These are phyloP conservation scores for Chloropsis cyanopogon DNA, from an alignment of 2,113 vertebrate species.

Conservation along the genomic window DNA sequence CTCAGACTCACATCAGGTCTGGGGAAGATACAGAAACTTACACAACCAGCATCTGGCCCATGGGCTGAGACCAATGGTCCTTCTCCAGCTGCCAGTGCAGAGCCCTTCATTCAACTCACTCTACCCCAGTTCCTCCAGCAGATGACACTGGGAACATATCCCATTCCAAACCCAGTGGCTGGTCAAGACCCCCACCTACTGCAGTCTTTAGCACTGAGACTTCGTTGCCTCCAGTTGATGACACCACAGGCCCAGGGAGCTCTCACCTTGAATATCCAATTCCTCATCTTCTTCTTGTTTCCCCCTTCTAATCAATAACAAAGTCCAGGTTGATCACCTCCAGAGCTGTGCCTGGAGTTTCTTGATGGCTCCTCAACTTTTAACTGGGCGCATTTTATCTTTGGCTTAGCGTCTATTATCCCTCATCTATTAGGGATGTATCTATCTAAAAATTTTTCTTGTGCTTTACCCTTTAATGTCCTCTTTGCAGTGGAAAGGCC, in stretches of 20 bases:
- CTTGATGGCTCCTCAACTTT: not conserved
- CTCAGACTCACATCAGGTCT: rapidly evolving
- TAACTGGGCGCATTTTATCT: not conserved
- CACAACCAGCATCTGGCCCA: rapidly evolving
- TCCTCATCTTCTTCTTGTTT: not conserved
- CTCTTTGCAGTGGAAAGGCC: not conserved
- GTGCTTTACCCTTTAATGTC: not conserved
- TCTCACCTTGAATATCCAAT: not conserved
- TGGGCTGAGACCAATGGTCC: rapidly evolving
- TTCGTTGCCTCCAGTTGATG: rapidly evolving
- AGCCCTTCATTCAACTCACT: not conserved
- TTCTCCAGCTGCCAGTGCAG: rapidly evolving
- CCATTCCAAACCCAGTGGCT: not conserved
- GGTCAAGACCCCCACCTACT: not conserved
- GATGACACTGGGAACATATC: not conserved
- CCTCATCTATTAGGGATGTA: not conserved
- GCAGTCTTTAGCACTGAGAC: not conserved
- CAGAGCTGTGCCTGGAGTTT: not conserved
- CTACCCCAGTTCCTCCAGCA: not conserved
- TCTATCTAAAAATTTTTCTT: not conserved
- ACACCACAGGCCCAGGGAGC: not conserved
- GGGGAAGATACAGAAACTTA: not conserved
- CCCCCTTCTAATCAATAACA: not conserved
- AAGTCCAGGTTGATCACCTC: not conserved
- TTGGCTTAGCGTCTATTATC: not conserved